phyloP scores from a whole-genome alignment of 1,140 invertebrate species.

The Galendromus occidentalis region DNA sequence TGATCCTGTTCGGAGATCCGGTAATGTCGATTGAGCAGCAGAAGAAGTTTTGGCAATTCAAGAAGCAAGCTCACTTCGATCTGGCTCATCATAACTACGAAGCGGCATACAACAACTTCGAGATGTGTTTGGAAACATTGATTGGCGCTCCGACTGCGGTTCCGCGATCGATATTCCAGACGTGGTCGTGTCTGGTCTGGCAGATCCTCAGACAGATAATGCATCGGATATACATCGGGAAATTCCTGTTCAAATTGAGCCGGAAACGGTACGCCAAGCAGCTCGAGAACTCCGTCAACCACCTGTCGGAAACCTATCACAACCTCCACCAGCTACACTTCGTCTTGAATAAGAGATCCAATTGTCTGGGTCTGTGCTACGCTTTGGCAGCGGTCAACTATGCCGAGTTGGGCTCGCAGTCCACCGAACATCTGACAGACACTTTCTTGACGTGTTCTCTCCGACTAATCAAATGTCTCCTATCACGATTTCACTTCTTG shows the following conservation, averaged over 20 bases:
- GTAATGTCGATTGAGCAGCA: neutral
- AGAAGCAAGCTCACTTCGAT: constrained; percentile 4
- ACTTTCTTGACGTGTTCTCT: neutral
- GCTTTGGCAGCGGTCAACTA: constrained; percentile 2
- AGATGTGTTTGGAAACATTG: neutral
- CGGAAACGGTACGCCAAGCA: neutral
- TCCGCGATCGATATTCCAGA: neutral
- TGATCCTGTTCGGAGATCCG: neutral
- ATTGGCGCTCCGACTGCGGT: constrained; percentile 1
- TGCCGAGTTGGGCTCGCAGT: neutral
- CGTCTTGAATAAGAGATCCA: neutral
- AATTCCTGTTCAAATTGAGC: neutral
- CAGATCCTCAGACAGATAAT: neutral
- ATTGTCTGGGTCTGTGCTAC: neutral
- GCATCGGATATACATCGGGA: constrained; percentile 5
- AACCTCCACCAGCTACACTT: constrained; percentile 3
- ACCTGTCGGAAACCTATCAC: neutral
- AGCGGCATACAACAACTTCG: neutral
- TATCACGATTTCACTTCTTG: constrained; percentile 4
- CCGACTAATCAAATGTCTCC: constrained; percentile 1
- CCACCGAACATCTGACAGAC: neutral
- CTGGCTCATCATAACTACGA: constrained; percentile 2
- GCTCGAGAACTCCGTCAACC: neutral
- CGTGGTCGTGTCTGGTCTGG: constrained; percentile 3
- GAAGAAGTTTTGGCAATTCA: neutral